Evolutionary conservation across 2,888 invertebrate species (phyloP), one percentile per base, ranked within the genome.

Genomic region (Timandra comae): DNA sequence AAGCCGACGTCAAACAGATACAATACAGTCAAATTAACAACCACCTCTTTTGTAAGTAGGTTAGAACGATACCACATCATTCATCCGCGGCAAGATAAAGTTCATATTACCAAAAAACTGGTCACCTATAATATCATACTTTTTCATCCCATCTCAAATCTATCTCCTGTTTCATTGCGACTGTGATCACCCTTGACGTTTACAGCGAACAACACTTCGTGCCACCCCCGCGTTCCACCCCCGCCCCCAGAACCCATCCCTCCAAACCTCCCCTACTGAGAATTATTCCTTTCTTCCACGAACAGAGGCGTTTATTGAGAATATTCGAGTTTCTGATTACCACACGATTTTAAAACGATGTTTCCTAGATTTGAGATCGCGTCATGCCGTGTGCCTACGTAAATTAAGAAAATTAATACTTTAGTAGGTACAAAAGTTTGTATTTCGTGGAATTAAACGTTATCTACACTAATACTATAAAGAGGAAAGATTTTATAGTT

Each of bases 171-270:
- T 56, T 56, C 60, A 63, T 63, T 61, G 53, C 16, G 55, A 48
- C 57, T 56, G 62, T 68, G 71, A 77, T 77, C 67, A 61, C 60
- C 62, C 63, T 58, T 71, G 79, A 79, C 79, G 71, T 76, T 74
- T 73, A 79, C 79, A 79, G 63, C 54, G 74, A 76, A 79, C 71
- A 69, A 74, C 78, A 78, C 76, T 79, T 63, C 52, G 47, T 52
- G 41, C 52, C 31, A 20, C 46, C 43, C 37, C 42, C 38, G 38
- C 40, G 41, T 30, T 34, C 30, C 12, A 25, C 12, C 31, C 38
- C 40, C 41, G 11, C 32, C 24, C 22, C 38, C 12, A 27, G n/a
- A n/a, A 22, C 34, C 13, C 37, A 21, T 46, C 29, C 35, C 44
- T 46, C 30, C 34, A n/a, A n/a, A n/a, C 29, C 29, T 29, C 35